phyloP scores from a whole-genome alignment of 2,888 invertebrate species.

The Chymomyza procnemis region DNA sequence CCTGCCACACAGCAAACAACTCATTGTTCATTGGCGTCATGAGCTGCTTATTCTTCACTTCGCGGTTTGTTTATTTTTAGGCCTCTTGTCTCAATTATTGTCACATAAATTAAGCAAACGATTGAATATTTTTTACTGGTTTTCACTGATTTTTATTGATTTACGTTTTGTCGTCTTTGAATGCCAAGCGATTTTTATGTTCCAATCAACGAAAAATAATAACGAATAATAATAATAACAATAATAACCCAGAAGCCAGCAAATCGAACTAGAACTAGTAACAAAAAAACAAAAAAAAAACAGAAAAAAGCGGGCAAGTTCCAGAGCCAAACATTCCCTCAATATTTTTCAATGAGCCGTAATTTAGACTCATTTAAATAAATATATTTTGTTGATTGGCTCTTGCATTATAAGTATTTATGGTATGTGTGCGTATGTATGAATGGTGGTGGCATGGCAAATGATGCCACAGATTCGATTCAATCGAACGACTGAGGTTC shows the following conservation, averaged over 20 bases:
- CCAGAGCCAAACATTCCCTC: constrained; percentile 11
- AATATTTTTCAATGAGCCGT: constrained; percentile 75
- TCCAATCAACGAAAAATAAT: constrained; percentile 34
- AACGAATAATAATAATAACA: constrained; percentile 11
- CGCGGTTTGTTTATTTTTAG: constrained; percentile 3
- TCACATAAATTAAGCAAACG: constrained; percentile 66
- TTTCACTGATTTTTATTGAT: constrained; percentile 69
- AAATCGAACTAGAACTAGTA: not conserved
- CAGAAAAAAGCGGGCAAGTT: not conserved
- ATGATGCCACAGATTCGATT: not conserved
- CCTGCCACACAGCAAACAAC: not conserved
- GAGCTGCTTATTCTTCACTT: constrained; percentile 18
- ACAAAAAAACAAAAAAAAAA: too few relatives aligned
- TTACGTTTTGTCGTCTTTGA: constrained; percentile 66
- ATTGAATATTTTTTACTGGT: constrained; percentile 45
- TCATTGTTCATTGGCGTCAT: constrained; percentile 54
- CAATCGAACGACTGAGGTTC: constrained; percentile 49
- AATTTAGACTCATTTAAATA: constrained; percentile 77
- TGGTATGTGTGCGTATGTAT: constrained; percentile 9
- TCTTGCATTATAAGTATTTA: constrained; percentile 54
- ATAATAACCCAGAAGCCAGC: constrained; percentile 2
- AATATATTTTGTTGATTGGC: constrained; percentile 72
- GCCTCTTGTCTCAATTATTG: constrained; percentile 55
- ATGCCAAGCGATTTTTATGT: constrained; percentile 23
- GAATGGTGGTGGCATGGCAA: not conserved